Evolutionary conservation across 2,113 vertebrate species (phyloP).

Genomic region (Tyto alba): DNA sequence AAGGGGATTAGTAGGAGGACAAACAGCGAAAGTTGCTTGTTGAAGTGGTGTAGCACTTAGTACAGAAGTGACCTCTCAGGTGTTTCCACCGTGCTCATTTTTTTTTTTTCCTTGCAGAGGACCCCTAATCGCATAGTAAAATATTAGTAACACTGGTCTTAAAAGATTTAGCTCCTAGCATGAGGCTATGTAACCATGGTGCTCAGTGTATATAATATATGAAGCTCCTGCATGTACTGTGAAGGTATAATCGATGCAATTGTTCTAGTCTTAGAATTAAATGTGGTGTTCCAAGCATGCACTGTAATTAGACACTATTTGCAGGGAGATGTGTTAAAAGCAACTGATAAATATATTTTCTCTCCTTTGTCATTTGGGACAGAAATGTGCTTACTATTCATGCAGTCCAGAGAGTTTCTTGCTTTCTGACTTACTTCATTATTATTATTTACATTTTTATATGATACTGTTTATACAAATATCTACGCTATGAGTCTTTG

Average conservation of each 20-base stretch:
- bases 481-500: neutral
- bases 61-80: rapidly evolving
- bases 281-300: neutral
- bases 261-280: neutral
- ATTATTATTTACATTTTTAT: neutral
- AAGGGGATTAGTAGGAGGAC: neutral
- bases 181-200: neutral
- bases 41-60: neutral
- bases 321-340: neutral
- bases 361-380: neutral
- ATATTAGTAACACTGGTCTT: neutral
- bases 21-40: neutral
- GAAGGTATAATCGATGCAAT: neutral
- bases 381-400: neutral
- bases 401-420: neutral
- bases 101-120: neutral
- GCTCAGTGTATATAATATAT: neutral
- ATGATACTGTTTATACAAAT: neutral
- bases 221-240: neutral
- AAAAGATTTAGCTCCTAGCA: neutral
- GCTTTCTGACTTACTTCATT: neutral
- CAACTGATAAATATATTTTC: neutral
- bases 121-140: neutral
- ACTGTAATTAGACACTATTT: neutral
- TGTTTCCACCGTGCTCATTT: neutral